These are phyloP conservation scores for Poecilia picta DNA, from an alignment of 2,797 vertebrate species.

Conservation along the genomic window DNA sequence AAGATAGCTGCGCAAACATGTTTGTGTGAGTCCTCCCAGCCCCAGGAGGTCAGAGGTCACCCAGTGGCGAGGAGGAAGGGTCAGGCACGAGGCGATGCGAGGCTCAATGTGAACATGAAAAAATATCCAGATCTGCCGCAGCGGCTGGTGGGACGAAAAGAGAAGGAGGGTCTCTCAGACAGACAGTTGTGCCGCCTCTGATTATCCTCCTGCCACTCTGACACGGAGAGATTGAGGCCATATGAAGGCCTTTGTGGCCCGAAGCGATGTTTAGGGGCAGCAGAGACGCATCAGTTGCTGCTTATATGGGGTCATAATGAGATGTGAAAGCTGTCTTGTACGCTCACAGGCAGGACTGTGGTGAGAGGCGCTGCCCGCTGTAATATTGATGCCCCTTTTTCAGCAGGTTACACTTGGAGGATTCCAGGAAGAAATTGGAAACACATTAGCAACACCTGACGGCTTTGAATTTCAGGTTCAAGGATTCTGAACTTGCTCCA, in stretches of 20 bases:
- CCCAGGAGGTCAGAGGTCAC: constrained; percentile 66
- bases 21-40: constrained; percentile 22
- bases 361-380: constrained; percentile 53
- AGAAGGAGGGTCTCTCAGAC: constrained; percentile 62
- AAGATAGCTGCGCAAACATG: too few species aligned
- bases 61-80: constrained; percentile 43
- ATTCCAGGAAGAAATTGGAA: constrained; percentile 70
- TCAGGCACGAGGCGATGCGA: constrained; percentile 46
- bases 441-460: constrained; percentile 80
- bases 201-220: constrained; percentile 75
- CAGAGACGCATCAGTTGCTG: constrained; percentile 59
- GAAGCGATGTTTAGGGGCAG: constrained; percentile 76
- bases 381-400: constrained; percentile 74
- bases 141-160: constrained; percentile 44
- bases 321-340: constrained; percentile 81
- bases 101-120: constrained; percentile 57
- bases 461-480: constrained; percentile 74
- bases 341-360: constrained; percentile 74
- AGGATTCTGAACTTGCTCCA: constrained; percentile 60
- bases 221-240: constrained; percentile 72
- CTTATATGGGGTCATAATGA: constrained; percentile 77
- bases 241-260: constrained; percentile 71
- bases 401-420: constrained; percentile 63
- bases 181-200: constrained; percentile 72
- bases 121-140: constrained; percentile 61